These are phyloP conservation scores for Microtus montanus DNA, from an alignment of 2,113 vertebrate genomes.

Conservation along the genomic window DNA sequence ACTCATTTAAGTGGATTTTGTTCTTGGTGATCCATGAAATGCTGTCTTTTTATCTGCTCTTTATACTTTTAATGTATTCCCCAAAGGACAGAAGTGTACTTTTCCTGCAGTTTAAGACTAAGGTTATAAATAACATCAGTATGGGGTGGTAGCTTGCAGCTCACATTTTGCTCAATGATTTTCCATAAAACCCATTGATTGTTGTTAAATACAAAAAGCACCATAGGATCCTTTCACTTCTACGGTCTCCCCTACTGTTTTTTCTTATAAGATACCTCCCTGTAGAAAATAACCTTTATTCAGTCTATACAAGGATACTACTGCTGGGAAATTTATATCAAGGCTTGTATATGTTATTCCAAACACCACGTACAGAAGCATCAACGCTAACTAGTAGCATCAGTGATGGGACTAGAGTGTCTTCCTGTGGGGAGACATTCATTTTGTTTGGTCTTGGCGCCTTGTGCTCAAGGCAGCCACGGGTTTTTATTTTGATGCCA, in stretches of 20 bases:
- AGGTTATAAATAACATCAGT: conserved; percentile 96
- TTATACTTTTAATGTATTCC: conserved; percentile 98
- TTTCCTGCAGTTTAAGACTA: conserved; percentile 92
- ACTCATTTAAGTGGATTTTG: conserved; percentile 94
- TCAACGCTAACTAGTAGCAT: conserved; percentile 80
- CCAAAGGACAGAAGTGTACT: conserved; percentile 91
- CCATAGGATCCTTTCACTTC: conserved; percentile 91
- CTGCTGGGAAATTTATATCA: conserved; percentile 90
- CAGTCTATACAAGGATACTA: conserved; percentile 89
- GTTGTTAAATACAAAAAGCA: conserved; percentile 93
- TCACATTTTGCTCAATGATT: conserved; percentile 92
- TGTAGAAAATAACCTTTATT: conserved; percentile 94
- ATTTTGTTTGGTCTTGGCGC: conserved; percentile 72
- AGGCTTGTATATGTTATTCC: conserved; percentile 87
- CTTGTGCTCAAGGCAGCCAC: conserved; percentile 71
- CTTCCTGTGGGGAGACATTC: conserved; percentile 75
- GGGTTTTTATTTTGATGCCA: conserved; percentile 68
- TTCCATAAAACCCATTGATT: conserved; percentile 92
- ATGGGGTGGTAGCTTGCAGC: conserved; percentile 90
- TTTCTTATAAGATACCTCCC: conserved; percentile 91
- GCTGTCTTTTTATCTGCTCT: conserved; percentile 94
- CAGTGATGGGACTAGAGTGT: conserved; percentile 78
- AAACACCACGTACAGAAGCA: conserved; percentile 80
- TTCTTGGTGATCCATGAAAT: conserved; percentile 98
- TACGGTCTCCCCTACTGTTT: conserved; percentile 90